Conservation (phyloP, 2,113 vertebrate species). For the Mormoops blainvillei region DNA sequence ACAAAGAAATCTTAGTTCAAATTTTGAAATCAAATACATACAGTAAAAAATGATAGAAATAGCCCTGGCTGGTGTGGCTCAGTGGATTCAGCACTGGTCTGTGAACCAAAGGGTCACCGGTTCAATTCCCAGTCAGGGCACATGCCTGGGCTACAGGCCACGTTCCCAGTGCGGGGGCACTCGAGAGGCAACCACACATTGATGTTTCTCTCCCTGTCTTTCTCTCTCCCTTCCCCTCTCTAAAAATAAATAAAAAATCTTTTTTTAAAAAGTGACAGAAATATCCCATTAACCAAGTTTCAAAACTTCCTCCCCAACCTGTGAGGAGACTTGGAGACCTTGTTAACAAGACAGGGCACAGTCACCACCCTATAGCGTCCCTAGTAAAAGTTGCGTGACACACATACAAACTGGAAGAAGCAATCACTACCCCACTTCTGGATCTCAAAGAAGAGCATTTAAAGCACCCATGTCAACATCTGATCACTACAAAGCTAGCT, state of each 20-base stretch:
- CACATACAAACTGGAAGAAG: neutral
- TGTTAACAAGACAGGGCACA: neutral
- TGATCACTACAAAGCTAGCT: neutral
- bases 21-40: neutral
- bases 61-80: too few relatives aligned
- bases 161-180: too few relatives aligned
- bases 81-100: too few relatives aligned
- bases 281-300: neutral
- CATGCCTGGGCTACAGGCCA: too few relatives aligned
- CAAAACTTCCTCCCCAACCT: neutral
- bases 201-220: too few relatives aligned
- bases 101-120: too few relatives aligned
- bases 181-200: too few relatives aligned
- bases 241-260: too few relatives aligned
- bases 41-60: neutral
- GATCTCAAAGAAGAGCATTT: neutral
- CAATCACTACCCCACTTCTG: neutral
- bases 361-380: neutral
- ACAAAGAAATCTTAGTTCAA: neutral
- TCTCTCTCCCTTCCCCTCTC: too few relatives aligned
- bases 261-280: neutral
- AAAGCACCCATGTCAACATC: neutral
- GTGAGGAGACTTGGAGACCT: neutral
- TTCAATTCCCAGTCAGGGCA: too few relatives aligned
- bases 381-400: too few relatives aligned